Conservation (phyloP, 2,888 invertebrate genomes). For the Iphiclides podalirius region DNA sequence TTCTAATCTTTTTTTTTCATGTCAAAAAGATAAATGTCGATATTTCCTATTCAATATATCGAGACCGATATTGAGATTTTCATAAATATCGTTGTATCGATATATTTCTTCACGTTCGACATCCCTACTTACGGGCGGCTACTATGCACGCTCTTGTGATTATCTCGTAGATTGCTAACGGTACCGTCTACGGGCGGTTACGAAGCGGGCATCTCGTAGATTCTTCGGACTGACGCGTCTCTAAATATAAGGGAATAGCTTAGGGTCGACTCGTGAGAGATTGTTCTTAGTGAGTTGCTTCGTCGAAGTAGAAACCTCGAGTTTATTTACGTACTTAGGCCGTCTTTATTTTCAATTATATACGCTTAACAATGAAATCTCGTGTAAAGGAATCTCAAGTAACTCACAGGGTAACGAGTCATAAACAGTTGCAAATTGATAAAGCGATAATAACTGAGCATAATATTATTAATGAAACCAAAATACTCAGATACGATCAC, state of each 20-base stretch:
- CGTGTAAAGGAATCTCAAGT: conserved; percentile 47
- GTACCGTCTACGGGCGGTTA: no score
- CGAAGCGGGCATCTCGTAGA: no score
- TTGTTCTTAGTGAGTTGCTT: conserved; percentile 42
- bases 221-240: conserved; percentile 38
- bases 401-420: conserved; percentile 72
- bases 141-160: no score
- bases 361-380: conserved; percentile 30
- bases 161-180: no score
- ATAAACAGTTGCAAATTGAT: conserved; percentile 47
- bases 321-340: conserved; percentile 48
- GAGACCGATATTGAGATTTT: no score
- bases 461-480: conserved; percentile 51
- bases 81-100: no score
- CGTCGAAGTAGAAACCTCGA: conserved; percentile 28
- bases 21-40: no score
- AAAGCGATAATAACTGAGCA: conserved; percentile 49
- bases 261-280: conserved; percentile 37
- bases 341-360: background rate
- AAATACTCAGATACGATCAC: conserved; percentile 72
- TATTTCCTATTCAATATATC: no score
- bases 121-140: no score
- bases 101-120: no score
- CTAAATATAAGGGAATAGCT: conserved; percentile 8
- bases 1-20: no score